A percentile compares a stretch with the other conserved stretches of the same genome.
phyloP scores from a whole-genome alignment of 37 sponge, comb jelly and placozoan species.

The Spongilla lacustris region DNA sequence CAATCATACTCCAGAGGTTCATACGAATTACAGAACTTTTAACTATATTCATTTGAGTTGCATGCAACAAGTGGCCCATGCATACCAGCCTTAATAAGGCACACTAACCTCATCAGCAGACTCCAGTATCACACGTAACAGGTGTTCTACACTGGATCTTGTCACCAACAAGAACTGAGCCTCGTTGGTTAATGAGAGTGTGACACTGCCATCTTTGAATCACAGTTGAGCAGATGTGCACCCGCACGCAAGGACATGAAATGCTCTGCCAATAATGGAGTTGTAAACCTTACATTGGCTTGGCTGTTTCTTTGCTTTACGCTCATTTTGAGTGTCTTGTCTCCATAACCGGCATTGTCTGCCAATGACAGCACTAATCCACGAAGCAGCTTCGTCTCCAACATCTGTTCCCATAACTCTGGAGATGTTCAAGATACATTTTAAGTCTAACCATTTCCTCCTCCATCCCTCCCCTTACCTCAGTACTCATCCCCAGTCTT shows the following conservation, averaged over 20 bases:
- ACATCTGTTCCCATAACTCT: slow-evolving; percentile 74
- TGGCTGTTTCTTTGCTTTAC: slow-evolving; percentile 30
- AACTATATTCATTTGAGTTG: too few species aligned
- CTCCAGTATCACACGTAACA: neutral
- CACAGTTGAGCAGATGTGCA: neutral
- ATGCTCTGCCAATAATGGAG: too few species aligned
- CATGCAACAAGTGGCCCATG: too few species aligned
- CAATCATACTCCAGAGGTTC: too few species aligned
- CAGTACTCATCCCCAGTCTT: too few species aligned
- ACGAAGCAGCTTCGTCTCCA: slow-evolving; percentile 69
- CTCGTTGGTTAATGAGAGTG: slow-evolving; percentile 74
- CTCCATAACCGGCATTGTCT: slow-evolving; percentile 66
- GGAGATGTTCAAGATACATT: too few species aligned
- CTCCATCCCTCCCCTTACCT: too few species aligned
- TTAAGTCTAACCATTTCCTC: too few species aligned
- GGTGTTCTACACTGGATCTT: slow-evolving; percentile 40
- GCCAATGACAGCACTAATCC: slow-evolving; percentile 63
- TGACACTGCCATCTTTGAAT: neutral
- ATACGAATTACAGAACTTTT: too few species aligned
- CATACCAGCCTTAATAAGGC: too few species aligned
- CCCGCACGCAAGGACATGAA: neutral
- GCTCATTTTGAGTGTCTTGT: slow-evolving; percentile 41
- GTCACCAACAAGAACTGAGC: slow-evolving; percentile 80
- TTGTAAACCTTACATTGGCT: neutral
- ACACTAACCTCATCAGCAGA: neutral